phyloP scores from a whole-genome alignment of 2,888 invertebrate species.

The Hypselothyrea guttata region DNA sequence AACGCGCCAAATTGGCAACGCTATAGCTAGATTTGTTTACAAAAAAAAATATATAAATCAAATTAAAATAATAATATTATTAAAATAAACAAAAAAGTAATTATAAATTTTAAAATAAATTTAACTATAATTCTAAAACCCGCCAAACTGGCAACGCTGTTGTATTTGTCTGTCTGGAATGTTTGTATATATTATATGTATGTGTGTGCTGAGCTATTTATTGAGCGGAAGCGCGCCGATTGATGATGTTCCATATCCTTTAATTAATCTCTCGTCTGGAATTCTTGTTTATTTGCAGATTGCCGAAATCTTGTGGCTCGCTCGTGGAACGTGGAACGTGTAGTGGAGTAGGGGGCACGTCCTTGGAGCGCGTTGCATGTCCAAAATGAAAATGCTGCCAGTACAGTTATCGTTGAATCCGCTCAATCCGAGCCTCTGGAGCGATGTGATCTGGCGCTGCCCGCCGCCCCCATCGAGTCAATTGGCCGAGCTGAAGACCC shows the following conservation, averaged over 20 bases:
- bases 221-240: slow-evolving; percentile 53
- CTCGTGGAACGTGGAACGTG: neutral
- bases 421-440: slow-evolving; percentile 89
- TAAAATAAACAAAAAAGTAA: too few species aligned
- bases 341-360: too few species aligned
- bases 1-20: too few species aligned
- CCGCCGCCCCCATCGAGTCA: slow-evolving; percentile 90
- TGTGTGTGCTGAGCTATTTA: slow-evolving; percentile 53
- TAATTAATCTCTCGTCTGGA: slow-evolving; percentile 9
- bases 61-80: too few species aligned
- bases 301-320: slow-evolving; percentile 35
- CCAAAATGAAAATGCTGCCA: slow-evolving; percentile 87
- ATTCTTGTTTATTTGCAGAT: slow-evolving; percentile 37
- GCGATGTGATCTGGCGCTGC: slow-evolving; percentile 94
- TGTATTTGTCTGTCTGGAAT: slow-evolving; percentile 8
- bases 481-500: slow-evolving; percentile 92
- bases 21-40: too few species aligned
- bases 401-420: slow-evolving; percentile 89
- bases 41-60: too few species aligned
- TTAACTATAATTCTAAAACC: too few species aligned
- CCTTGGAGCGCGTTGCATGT: slow-evolving; percentile 56
- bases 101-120: too few species aligned
- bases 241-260: slow-evolving; percentile 55
- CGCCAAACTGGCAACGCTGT: too few species aligned
- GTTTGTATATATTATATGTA: slow-evolving; percentile 16